These are phyloP conservation scores for Torymus auratus DNA, from an alignment of 2,888 invertebrate species.

Conservation along the genomic window DNA sequence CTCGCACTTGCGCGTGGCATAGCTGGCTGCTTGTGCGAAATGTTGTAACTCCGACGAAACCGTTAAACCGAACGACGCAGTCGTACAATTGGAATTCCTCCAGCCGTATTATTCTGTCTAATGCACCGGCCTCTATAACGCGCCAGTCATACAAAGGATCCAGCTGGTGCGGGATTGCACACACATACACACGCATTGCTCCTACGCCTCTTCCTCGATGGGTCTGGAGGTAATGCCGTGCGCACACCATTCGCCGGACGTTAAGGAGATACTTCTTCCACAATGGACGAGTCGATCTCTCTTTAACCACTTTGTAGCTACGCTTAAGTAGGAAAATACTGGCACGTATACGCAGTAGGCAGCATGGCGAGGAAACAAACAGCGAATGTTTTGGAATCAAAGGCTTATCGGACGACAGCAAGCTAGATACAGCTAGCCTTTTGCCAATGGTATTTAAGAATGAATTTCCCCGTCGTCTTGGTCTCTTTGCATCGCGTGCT, in stretches of 20 bases:
- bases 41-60: conserved; percentile 60
- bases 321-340: conserved; percentile 30
- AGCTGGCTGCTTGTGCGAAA: conserved; percentile 29
- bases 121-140: conserved; percentile 59
- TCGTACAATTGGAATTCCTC: conserved; percentile 66
- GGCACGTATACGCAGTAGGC: not conserved
- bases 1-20: not conserved
- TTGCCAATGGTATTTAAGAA: conserved; percentile 16
- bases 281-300: conserved; percentile 60
- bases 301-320: conserved; percentile 31
- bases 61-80: conserved; percentile 65
- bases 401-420: conserved; percentile 16
- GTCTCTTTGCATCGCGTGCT: not conserved
- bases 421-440: not conserved
- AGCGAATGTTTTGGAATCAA: conserved; percentile 23
- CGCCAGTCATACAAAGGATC: conserved; percentile 58
- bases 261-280: conserved; percentile 59
- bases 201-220: not conserved
- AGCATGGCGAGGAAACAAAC: not conserved
- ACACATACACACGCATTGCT: not conserved
- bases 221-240: conserved; percentile 11
- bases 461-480: conserved; percentile 7
- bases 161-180: conserved; percentile 11
- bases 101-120: conserved; percentile 63
- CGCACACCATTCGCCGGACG: conserved; percentile 45